Conservation (phyloP, 2,113 vertebrate genomes). For the Macheiramphus alcinus region DNA sequence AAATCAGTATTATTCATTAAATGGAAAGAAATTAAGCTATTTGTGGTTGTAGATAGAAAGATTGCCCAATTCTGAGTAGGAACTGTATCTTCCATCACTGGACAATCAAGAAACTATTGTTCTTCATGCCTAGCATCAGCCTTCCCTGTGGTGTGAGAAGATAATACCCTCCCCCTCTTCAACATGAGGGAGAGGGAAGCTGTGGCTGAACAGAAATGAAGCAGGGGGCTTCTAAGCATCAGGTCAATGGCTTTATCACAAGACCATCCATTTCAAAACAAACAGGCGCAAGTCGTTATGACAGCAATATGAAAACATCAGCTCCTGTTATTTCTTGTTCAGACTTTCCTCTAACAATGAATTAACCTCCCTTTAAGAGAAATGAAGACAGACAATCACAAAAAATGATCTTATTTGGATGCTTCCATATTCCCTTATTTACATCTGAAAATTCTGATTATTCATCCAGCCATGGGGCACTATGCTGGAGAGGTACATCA, state of each 20-base stretch:
- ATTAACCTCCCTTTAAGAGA: neutral
- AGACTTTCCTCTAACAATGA: neutral
- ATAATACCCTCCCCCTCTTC: neutral
- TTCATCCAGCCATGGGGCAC: neutral
- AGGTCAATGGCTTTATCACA: neutral
- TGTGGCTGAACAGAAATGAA: neutral
- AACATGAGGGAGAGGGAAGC: neutral
- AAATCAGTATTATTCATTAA: neutral
- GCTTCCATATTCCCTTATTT: neutral
- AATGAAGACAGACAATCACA: neutral
- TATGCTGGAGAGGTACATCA: neutral
- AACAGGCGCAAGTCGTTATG: neutral
- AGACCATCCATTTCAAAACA: neutral
- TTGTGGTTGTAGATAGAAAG: neutral
- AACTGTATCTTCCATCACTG: neutral
- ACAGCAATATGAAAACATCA: neutral
- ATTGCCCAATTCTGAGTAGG: neutral
- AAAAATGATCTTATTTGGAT: neutral
- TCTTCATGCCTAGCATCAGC: neutral
- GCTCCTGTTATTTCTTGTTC: neutral
- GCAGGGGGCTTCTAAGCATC: neutral
- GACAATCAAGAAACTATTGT: neutral
- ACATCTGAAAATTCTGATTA: neutral
- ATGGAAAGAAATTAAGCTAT: neutral
- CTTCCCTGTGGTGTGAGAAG: neutral